Conservation (phyloP, 2,113 vertebrate genomes). For the Casuarius casuarius region DNA sequence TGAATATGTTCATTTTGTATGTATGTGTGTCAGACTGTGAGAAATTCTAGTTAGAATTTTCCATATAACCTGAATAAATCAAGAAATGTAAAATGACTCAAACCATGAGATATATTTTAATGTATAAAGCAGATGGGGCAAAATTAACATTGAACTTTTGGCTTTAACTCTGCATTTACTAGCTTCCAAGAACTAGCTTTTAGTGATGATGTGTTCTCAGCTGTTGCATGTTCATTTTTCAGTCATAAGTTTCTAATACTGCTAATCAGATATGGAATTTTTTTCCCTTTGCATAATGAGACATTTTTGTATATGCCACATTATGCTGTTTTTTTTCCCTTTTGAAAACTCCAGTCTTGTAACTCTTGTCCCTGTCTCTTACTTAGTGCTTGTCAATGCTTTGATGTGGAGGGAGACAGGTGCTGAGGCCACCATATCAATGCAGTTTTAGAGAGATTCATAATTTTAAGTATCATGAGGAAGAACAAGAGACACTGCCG, state of each 20-base stretch:
- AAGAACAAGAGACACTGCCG: background rate
- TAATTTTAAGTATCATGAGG: background rate
- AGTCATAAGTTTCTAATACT: constrained; percentile 7
- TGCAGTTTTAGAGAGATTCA: background rate
- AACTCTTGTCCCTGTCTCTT: background rate
- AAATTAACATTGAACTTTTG: constrained; percentile 16
- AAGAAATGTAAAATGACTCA: background rate
- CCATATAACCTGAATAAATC: constrained; percentile 13
- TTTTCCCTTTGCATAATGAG: background rate
- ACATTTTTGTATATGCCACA: background rate
- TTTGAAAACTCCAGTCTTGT: fast-evolving
- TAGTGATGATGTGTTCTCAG: background rate
- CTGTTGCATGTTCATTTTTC: constrained; percentile 6
- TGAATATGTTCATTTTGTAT: background rate
- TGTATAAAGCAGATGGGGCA: background rate
- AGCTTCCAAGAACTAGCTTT: background rate
- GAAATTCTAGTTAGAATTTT: constrained; percentile 17
- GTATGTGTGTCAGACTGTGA: background rate
- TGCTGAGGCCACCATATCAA: background rate
- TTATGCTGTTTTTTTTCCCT: fast-evolving
- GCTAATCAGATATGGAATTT: background rate
- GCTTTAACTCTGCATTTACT: background rate
- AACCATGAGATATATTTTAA: background rate
- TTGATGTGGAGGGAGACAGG: background rate
- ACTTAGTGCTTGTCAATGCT: background rate